Base-by-base conservation (phyloP, 1,140 invertebrate genomes). In the Drosophila bipectinata region DNA sequence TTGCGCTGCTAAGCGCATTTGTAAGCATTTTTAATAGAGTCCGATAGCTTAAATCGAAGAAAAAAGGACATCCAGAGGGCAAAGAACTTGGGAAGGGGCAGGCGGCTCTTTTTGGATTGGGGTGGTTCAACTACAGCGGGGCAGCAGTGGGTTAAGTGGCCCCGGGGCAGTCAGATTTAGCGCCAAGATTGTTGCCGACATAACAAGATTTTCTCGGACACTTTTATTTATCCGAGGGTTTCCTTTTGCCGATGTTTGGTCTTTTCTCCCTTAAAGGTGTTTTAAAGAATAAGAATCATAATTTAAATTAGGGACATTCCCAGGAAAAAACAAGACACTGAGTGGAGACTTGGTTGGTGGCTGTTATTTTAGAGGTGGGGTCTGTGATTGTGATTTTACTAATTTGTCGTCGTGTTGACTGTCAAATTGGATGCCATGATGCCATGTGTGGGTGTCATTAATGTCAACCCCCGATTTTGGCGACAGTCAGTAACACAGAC, bases 381-480 rank as follows among this genome's bases (percentile, higher is more conserved):
- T 3, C 39, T 37, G 66, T 37, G 10, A 37, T 80, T 85, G 74
- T 87, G 82, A 85, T 85, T 85, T 66, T 68, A 85, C 82, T 87
- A 87, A 87, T 87, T 87, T 87, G 79, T 56, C 60, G 83, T 60
- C 78, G 79, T 87, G 82, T 81, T 87, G 81, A 61, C 81, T 85
- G 81, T 87, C 81, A 85, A 85, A 87, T 85, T 87, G 82, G 59
- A 67, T 87, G 83, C 83, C 82, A 87, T 78, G 82, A 67, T 87
- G 83, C 82, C 82, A 87, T 88, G 82, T 87, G 82, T 87, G 82
- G 66, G 83, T 88, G 82, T 88, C 82, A 88, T 87, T 87, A 87
- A 87, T 87, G 82, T 71, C 82, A 85, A 62, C 72, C 56, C 56
- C 58, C 73, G 68, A 24, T 47, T 47, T 47, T 41, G 28, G 48